Evolutionary conservation across 2,888 invertebrate species (phyloP).

Genomic region (Rhagonycha fulva): DNA sequence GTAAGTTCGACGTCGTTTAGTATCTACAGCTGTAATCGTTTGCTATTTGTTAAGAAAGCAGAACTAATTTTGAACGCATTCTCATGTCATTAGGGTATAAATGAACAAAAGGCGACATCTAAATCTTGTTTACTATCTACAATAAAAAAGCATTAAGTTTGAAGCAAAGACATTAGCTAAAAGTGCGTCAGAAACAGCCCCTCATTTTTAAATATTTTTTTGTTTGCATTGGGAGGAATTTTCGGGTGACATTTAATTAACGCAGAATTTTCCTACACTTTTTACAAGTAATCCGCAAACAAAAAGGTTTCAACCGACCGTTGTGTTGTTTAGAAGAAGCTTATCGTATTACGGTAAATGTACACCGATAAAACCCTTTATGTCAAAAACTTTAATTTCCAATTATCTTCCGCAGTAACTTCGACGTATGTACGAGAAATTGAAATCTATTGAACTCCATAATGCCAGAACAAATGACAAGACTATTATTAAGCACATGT

Average conservation of each 20-base stretch:
- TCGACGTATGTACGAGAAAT: conserved; percentile 1
- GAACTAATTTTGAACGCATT: conserved; percentile 2
- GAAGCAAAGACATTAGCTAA: conserved; percentile 1
- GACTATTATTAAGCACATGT: background rate
- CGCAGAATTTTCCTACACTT: background rate
- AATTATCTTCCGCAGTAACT: conserved; percentile 7
- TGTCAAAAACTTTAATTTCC: conserved; percentile 15
- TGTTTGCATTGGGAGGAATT: conserved; percentile 3
- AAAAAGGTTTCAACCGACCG: conserved; percentile 12
- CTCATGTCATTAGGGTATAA: conserved; percentile 1
- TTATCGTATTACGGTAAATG: conserved; percentile 18
- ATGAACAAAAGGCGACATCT: conserved; percentile 2
- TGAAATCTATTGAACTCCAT: background rate
- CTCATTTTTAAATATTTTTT: conserved; percentile 2
- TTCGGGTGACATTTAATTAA: conserved; percentile 17
- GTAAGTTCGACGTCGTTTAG: conserved; percentile 3
- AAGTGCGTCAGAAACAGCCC: conserved; percentile 1
- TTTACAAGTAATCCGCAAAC: conserved; percentile 16
- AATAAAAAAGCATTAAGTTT: conserved; percentile 5
- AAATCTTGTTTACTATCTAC: conserved; percentile 2
- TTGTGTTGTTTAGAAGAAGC: conserved; percentile 16
- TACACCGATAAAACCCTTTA: conserved; percentile 17
- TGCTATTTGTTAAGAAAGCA: conserved; percentile 3
- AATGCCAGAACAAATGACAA: background rate
- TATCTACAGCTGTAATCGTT: conserved; percentile 1